Evolutionary conservation across 53 echinoderm and acorn worm species (phyloP).

Genomic region (Pentamera pediparva): DNA sequence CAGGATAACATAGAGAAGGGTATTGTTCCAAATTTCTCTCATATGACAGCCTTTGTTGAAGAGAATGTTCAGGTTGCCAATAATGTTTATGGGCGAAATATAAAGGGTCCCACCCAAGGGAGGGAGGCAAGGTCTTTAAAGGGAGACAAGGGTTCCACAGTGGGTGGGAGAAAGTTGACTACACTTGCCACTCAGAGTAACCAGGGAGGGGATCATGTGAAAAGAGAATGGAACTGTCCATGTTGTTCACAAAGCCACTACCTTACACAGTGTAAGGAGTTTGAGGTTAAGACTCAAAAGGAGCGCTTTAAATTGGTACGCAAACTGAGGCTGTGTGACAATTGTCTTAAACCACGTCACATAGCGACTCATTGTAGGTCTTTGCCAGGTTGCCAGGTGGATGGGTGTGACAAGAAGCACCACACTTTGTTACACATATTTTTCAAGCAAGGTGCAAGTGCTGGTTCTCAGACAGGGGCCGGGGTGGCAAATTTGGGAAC

Average conservation of each 20-base stretch:
- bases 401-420: background rate
- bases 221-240: background rate
- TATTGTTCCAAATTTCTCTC: constrained; percentile 7
- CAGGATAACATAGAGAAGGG: constrained; percentile 19
- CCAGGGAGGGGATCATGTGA: background rate
- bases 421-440: background rate
- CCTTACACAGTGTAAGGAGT: constrained; percentile 14
- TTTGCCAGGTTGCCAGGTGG: background rate
- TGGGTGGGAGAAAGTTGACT: background rate
- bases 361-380: constrained; percentile 26
- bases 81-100: constrained; percentile 43
- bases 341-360: constrained; percentile 39
- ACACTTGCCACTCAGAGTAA: background rate
- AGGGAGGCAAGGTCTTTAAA: background rate
- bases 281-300: background rate
- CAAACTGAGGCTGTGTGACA: constrained; percentile 38
- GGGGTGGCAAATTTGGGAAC: background rate
- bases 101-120: background rate
- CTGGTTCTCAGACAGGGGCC: background rate
- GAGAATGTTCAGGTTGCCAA: constrained; percentile 34
- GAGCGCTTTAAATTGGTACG: constrained; percentile 20
- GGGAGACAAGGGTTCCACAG: background rate
- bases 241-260: constrained; percentile 12
- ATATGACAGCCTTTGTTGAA: constrained; percentile 56
- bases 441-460: no score